phyloP scores from a whole-genome alignment of 2,888 invertebrate species.

The Melieria picta region DNA sequence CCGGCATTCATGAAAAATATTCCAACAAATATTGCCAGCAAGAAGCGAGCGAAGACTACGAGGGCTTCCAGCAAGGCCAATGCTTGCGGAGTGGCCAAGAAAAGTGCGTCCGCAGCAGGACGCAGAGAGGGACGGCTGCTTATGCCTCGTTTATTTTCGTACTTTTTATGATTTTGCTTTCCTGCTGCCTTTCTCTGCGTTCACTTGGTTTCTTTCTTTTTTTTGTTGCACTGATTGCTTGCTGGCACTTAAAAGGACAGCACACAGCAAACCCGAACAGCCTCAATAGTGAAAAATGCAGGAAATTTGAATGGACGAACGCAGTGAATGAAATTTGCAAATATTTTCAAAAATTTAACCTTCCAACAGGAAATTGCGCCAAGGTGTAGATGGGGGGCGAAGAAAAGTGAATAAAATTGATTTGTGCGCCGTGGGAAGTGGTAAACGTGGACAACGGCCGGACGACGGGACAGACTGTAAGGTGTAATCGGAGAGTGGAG shows the following conservation, averaged over 20 bases:
- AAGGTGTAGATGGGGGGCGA: constrained; percentile 32
- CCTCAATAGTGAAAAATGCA: constrained; percentile 13
- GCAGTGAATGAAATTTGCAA: constrained; percentile 61
- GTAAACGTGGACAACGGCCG: constrained; percentile 42
- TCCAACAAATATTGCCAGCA: too few species aligned
- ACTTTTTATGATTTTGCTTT: constrained; percentile 17
- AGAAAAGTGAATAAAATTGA: constrained; percentile 58
- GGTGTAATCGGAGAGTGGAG: background rate
- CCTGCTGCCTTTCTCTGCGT: background rate
- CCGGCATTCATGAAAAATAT: constrained; percentile 12
- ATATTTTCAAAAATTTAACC: constrained; percentile 60
- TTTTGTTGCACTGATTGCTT: too few species aligned
- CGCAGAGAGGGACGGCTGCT: constrained; percentile 26
- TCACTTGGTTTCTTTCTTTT: background rate
- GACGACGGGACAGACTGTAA: constrained; percentile 56
- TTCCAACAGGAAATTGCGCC: constrained; percentile 54
- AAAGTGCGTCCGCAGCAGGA: too few species aligned
- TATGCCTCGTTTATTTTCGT: constrained; percentile 42
- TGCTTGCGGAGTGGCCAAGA: too few species aligned
- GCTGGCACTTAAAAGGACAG: background rate
- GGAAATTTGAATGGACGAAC: constrained; percentile 45
- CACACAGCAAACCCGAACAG: background rate
- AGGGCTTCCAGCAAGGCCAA: background rate
- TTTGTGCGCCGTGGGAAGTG: constrained; percentile 41
- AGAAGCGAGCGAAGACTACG: too few species aligned